Evolutionary conservation across 2,797 vertebrate species (phyloP).

Genomic region (Cyprinodon diabolis): DNA sequence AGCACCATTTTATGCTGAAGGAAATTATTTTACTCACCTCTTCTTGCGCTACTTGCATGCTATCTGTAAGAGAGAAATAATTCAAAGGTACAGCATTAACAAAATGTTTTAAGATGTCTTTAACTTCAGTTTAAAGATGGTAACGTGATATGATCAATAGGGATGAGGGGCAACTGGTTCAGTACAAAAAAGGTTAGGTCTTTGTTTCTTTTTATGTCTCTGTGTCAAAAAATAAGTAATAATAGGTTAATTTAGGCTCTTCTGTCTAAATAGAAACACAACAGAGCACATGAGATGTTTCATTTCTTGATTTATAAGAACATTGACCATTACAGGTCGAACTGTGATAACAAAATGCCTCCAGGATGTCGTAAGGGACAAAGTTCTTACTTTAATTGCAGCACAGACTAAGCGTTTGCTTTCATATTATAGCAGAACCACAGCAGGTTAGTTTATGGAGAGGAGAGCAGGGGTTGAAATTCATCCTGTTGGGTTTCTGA

Average conservation of each 20-base stretch:
- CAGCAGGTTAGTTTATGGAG: not conserved
- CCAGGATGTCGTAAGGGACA: not conserved
- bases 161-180: not conserved
- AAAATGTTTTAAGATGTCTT: not conserved
- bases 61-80: slow-evolving; percentile 33
- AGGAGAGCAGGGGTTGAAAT: not conserved
- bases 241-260: not conserved
- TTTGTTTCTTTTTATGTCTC: too few relatives aligned
- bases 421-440: not conserved
- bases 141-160: not conserved
- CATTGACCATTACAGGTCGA: not conserved
- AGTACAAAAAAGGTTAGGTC: too few relatives aligned
- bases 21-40: slow-evolving; percentile 48
- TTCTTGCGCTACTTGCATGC: slow-evolving; percentile 13
- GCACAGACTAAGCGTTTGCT: not conserved
- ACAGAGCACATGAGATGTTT: not conserved
- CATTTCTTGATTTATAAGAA: not conserved
- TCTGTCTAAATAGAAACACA: not conserved
- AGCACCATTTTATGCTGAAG: not conserved
- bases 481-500: not conserved
- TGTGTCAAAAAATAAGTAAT: not conserved
- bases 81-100: not conserved
- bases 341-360: not conserved
- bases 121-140: not conserved
- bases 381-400: not conserved